phyloP scores from a whole-genome alignment of 2,888 invertebrate species.

The Spodoptera picta region DNA sequence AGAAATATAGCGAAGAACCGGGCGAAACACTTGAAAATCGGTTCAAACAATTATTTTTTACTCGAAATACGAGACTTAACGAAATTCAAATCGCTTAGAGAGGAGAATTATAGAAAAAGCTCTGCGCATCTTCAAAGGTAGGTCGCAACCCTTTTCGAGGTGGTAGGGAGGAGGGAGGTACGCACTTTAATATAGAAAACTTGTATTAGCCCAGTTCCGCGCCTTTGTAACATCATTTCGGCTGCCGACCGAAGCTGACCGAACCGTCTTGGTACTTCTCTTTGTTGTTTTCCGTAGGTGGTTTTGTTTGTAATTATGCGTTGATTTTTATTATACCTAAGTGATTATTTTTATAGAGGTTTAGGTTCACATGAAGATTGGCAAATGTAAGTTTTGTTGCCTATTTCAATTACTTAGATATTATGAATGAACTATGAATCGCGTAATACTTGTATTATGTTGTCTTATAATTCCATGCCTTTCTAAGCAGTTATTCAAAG shows the following conservation, averaged over 20 bases:
- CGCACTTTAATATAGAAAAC: constrained; percentile 88
- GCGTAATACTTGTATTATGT: no score
- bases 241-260: constrained; percentile 73
- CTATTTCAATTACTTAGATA: no score
- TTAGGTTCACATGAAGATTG: no score
- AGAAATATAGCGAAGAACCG: constrained; percentile 63
- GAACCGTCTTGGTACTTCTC: constrained; percentile 63
- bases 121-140: constrained; percentile 88
- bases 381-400: no score
- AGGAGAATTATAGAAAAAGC: constrained; percentile 87
- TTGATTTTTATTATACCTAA: not conserved
- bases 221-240: constrained; percentile 89
- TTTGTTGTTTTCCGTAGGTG: constrained; percentile 47
- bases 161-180: constrained; percentile 66
- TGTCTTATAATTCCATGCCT: no score
- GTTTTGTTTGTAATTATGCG: not conserved
- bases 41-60: constrained; percentile 87
- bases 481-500: no score
- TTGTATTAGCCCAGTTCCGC: constrained; percentile 89
- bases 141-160: constrained; percentile 81
- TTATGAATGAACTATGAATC: no score
- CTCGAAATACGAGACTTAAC: constrained; percentile 87
- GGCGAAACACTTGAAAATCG: constrained; percentile 79
- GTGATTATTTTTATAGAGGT: no score
- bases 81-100: constrained; percentile 88